Base-by-base conservation (phyloP, 1,140 invertebrate genomes). In the Neodiprion lecontei region DNA sequence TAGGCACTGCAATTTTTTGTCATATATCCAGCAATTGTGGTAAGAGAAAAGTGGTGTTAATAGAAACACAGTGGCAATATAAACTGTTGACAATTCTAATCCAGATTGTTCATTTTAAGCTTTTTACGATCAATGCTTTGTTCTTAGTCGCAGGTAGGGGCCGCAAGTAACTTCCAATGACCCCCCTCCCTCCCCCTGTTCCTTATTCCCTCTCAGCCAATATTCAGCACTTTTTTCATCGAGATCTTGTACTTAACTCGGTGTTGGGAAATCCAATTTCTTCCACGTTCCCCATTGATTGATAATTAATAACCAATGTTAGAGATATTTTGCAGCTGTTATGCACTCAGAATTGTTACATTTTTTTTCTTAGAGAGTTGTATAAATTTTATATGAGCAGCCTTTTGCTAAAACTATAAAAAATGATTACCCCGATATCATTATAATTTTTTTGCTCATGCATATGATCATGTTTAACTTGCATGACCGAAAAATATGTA, bases 211-310 rank as follows among this genome's bases (percentile, higher is more conserved):
- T 40, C 28, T 40, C 5, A 1, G 5, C 28, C 53, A 61, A 61
- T 61, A 14, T 61, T 61, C 8, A 61, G n/a, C 11, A 61, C 53
- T 61, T 61, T 61, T 61, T 61, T 14, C 53, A 61, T 61, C 11
- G 53, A 14, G 53, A 61, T 61, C 53, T 61, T 61, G 53, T 61
- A 61, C n/a, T 61, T 61, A 61, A 61, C 53, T 61, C 53, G 53
- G 53, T 61, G 53, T 61, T 61, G 53, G 53, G 53, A 61, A 61
- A 61, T 61, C n/a, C 11, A 12, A 61, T 61, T 61, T 61, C 28
- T 61, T 61, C 28, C 53, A 61, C 11, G 0, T 61, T 61, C 53
- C 53, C n/a, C 53, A 17, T 12, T 61, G 53, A 61, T 12, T 17
- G 53, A 9, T 61, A 61, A 12, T 61, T 14, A 61, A 61, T 61